Percentiles rank a stretch among this genome's conserved stretches.
These are phyloP conservation scores for Tanytarsus gracilentus DNA, from an alignment of 2,888 invertebrate species.

Conservation along the genomic window DNA sequence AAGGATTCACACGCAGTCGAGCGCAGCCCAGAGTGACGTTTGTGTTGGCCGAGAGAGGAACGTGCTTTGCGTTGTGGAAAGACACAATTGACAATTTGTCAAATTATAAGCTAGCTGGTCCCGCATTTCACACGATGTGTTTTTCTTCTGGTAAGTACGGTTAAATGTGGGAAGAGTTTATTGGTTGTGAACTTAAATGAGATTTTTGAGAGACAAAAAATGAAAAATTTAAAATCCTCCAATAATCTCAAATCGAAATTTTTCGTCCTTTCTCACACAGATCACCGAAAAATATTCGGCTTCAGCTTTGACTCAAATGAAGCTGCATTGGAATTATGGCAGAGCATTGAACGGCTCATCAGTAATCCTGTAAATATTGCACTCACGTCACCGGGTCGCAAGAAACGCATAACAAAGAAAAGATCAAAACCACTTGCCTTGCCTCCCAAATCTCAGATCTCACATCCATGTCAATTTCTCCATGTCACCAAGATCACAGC, in stretches of 20 bases:
- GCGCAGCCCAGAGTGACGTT: slow-evolving; percentile 54
- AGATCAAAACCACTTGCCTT: slow-evolving; percentile 45
- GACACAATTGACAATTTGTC: slow-evolving; percentile 63
- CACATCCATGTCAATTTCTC: slow-evolving; percentile 65
- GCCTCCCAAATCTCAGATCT: slow-evolving; percentile 62
- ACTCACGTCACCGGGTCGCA: slow-evolving; percentile 50
- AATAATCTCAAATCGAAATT: not conserved
- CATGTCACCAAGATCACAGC: slow-evolving; percentile 61
- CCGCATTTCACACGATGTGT: slow-evolving; percentile 64
- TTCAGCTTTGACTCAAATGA: slow-evolving; percentile 60
- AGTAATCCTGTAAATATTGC: slow-evolving; percentile 62
- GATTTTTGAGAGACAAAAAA: no score
- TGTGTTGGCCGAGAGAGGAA: slow-evolving; percentile 58
- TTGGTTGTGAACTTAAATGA: no score
- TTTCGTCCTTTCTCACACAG: slow-evolving; percentile 34
- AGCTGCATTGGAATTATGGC: slow-evolving; percentile 55
- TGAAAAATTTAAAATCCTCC: not conserved
- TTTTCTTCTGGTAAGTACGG: slow-evolving; percentile 44
- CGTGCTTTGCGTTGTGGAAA: slow-evolving; percentile 63
- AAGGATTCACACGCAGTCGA: slow-evolving; percentile 57
- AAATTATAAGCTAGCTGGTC: slow-evolving; percentile 53
- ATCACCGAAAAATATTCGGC: slow-evolving; percentile 59
- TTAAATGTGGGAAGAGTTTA: not conserved
- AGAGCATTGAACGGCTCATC: slow-evolving; percentile 52
- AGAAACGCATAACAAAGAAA: slow-evolving; percentile 45